phyloP scores from a whole-genome alignment of 2,113 vertebrate species.

The Arvicanthis niloticus region DNA sequence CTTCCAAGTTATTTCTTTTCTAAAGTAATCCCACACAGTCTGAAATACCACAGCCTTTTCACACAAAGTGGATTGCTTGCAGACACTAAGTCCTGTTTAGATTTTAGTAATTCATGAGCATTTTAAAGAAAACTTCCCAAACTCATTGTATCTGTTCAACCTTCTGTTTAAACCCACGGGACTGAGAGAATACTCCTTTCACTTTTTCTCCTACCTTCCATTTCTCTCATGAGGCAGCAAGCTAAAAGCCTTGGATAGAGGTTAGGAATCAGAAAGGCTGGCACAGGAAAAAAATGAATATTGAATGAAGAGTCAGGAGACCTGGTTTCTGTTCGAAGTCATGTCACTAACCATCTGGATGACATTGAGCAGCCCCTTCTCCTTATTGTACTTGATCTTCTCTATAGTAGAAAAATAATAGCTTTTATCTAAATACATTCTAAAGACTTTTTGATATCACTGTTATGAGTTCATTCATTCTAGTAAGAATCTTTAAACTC shows the following conservation, averaged over 20 bases:
- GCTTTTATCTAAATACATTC: not conserved
- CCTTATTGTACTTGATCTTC: conserved; percentile 29
- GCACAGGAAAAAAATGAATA: not conserved
- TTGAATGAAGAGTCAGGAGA: conserved; percentile 10
- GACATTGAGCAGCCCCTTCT: not conserved
- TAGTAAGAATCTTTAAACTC: not conserved
- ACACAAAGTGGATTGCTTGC: conserved; percentile 44
- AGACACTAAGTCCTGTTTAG: conserved; percentile 43
- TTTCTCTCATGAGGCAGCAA: conserved; percentile 8
- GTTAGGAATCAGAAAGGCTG: not conserved
- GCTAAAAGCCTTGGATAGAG: not conserved
- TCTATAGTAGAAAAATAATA: not conserved
- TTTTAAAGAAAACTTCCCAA: conserved; percentile 62
- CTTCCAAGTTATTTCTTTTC: conserved; percentile 64
- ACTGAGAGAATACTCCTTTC: not conserved
- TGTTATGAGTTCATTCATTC: not conserved
- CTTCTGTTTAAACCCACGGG: not conserved
- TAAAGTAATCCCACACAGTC: conserved; percentile 55
- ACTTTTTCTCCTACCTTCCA: not conserved
- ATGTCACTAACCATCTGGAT: conserved; percentile 6
- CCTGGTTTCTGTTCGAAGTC: not conserved
- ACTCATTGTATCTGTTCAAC: not conserved
- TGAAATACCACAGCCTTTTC: conserved; percentile 59
- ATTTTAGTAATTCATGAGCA: conserved; percentile 54
- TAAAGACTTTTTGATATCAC: conserved; percentile 48